Evolutionary conservation across 2,113 vertebrate species (phyloP).

Genomic region (Chrysemys picta): DNA sequence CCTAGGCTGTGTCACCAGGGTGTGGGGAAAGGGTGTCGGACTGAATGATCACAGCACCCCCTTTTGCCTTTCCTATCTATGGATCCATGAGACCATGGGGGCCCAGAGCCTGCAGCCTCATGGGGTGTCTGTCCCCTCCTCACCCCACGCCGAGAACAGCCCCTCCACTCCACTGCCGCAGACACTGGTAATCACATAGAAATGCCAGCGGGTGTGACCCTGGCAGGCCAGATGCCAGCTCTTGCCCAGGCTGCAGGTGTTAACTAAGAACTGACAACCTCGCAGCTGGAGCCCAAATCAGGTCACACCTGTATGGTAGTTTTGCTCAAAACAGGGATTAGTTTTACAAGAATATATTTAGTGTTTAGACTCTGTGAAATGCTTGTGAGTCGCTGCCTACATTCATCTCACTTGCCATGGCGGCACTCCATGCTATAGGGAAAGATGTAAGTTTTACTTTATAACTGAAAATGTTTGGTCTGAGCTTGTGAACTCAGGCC

Average conservation of each 20-base stretch:
- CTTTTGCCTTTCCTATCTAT: background rate
- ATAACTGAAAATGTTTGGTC: too few relatives aligned
- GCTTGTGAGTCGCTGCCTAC: too few relatives aligned
- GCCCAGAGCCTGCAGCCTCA: too few relatives aligned
- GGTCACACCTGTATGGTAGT: background rate
- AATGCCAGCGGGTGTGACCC: background rate
- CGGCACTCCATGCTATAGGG: background rate
- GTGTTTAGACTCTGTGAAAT: background rate
- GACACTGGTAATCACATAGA: background rate
- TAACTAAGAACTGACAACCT: background rate
- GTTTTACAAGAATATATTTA: background rate
- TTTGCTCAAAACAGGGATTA: background rate
- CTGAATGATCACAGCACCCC: background rate
- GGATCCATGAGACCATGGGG: too few relatives aligned
- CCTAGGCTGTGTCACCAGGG: background rate
- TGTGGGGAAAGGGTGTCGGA: background rate
- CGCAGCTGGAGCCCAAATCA: too few relatives aligned
- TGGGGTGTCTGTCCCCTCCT: too few relatives aligned
- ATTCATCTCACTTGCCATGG: background rate
- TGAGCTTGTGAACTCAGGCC: too few relatives aligned
- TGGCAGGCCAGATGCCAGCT: background rate
- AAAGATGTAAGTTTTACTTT: background rate
- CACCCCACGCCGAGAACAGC: too few relatives aligned
- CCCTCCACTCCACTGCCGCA: too few relatives aligned
- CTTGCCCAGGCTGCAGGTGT: background rate